These are phyloP conservation scores for Neoniphon sammara DNA, from an alignment of 2,797 vertebrate species.

Conservation along the genomic window DNA sequence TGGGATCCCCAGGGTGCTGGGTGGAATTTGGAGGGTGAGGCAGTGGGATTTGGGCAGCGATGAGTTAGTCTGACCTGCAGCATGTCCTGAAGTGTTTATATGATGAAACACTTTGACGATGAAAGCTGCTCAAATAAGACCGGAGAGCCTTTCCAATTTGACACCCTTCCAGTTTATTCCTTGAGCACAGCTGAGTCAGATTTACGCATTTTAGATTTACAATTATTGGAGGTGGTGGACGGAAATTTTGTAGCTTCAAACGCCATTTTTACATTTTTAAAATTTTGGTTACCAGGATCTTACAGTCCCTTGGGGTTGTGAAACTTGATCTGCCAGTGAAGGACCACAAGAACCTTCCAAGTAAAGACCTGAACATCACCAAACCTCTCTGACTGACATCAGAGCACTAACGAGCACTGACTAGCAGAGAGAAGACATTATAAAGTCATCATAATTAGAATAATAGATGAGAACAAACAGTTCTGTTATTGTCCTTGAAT, in stretches of 20 bases:
- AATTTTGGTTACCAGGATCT: conserved; percentile 1
- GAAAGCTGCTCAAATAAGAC: conserved; percentile 1
- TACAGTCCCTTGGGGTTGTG: conserved; percentile 11
- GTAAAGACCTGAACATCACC: conserved; percentile 16
- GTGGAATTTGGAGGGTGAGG: too few species aligned
- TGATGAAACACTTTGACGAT: background rate
- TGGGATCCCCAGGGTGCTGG: too few species aligned
- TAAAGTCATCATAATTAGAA: background rate
- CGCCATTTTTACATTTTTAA: conserved; percentile 13
- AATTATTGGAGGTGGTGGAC: conserved; percentile 2
- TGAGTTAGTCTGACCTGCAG: too few species aligned
- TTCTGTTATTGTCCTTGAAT: conserved; percentile 20
- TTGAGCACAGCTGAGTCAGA: conserved; percentile 28
- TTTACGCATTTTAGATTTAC: conserved; percentile 15
- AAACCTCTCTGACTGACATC: background rate
- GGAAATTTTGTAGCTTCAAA: conserved; percentile 23
- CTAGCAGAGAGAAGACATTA: conserved; percentile 1
- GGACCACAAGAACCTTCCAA: background rate
- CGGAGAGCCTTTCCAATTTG: background rate
- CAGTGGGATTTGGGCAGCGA: too few species aligned
- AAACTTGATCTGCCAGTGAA: background rate
- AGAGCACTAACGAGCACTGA: background rate
- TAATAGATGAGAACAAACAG: background rate
- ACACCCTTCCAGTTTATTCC: background rate
- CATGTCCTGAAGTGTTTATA: background rate